A percentile compares a stretch with the other conserved stretches of the same genome.
Conservation (phyloP, 2,113 vertebrate species). For the Leiothrix lutea region DNA sequence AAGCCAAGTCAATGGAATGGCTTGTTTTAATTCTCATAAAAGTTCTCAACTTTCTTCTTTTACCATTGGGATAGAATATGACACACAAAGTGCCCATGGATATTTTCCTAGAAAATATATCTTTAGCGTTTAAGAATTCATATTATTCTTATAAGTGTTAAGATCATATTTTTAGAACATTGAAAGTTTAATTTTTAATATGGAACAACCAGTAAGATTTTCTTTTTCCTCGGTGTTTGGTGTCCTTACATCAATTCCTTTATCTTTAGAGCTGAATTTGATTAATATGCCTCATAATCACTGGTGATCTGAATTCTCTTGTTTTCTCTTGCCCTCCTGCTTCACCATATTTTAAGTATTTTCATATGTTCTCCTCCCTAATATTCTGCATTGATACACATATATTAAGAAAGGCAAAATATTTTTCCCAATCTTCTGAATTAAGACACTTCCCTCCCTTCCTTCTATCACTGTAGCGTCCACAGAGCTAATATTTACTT, state of each 20-base stretch:
- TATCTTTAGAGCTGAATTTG: background rate
- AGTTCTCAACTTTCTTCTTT: background rate
- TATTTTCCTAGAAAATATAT: background rate
- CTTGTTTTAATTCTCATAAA: background rate
- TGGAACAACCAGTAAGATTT: background rate
- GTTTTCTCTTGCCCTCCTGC: background rate
- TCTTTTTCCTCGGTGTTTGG: background rate
- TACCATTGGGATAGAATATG: background rate
- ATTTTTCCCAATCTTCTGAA: background rate
- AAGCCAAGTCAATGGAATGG: background rate
- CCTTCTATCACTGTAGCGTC: background rate
- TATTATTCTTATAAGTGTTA: background rate
- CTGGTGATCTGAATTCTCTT: background rate
- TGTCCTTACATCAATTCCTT: background rate
- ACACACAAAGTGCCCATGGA: background rate
- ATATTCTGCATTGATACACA: background rate
- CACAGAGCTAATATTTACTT: background rate
- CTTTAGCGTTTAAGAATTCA: background rate
- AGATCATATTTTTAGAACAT: background rate
- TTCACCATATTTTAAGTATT: background rate
- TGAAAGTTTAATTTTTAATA: background rate
- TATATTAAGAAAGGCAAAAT: background rate
- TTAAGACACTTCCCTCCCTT: background rate
- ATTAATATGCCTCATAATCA: background rate
- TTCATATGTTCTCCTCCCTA: background rate